Conservation (phyloP, 2,888 invertebrate species). For the Scaptodrosophila latifasciaeformis region DNA sequence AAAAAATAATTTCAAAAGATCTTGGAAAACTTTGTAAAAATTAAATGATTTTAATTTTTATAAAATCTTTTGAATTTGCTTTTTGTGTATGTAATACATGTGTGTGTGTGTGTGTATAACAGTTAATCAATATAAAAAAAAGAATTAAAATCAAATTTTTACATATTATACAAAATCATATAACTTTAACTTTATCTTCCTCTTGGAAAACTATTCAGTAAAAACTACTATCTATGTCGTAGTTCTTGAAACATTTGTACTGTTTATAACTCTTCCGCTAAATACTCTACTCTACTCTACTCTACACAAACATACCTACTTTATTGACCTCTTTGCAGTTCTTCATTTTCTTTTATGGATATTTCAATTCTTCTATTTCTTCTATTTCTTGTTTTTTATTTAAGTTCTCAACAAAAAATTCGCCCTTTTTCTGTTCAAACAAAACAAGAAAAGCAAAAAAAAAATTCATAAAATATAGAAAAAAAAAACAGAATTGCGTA, state of each 20-base stretch:
- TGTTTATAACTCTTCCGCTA: constrained; percentile 25
- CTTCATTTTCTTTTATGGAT: constrained; percentile 17
- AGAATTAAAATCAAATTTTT: background rate
- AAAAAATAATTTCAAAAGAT: too few relatives aligned
- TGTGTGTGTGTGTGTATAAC: background rate
- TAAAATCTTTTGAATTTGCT: background rate
- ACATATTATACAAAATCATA: background rate
- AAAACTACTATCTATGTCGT: constrained; percentile 53
- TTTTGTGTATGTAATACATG: background rate
- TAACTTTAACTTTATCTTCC: constrained; percentile 16
- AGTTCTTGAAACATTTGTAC: constrained; percentile 50
- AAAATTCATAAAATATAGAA: constrained; percentile 38
- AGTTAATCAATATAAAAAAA: background rate
- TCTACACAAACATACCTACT: constrained; percentile 19
- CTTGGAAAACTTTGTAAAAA: too few relatives aligned
- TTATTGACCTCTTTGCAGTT: constrained; percentile 18
- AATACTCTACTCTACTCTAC: constrained; percentile 27
- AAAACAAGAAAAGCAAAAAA: constrained; percentile 6
- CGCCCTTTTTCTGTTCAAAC: constrained; percentile 20
- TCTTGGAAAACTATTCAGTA: constrained; percentile 26
- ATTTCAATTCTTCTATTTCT: constrained; percentile 14
- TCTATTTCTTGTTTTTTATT: constrained; percentile 6
- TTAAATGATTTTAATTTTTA: too few relatives aligned
- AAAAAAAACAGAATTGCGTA: constrained; percentile 41
- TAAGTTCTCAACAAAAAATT: too few relatives aligned